Conservation (phyloP, 1,140 invertebrate species). For the Macrocentrus cingulum region DNA sequence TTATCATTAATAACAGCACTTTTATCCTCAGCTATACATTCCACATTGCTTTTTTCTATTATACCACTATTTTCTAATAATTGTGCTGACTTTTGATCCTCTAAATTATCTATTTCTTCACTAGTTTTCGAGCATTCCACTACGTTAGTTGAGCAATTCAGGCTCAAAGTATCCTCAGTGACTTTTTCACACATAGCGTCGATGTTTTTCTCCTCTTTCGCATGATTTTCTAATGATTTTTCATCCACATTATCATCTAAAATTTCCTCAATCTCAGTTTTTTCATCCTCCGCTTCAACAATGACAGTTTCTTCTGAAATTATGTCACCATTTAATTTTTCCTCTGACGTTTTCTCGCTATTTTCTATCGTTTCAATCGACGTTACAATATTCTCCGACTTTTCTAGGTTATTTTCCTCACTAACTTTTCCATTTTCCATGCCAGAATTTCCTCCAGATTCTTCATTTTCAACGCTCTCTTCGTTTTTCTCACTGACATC, state of each 20-base stretch:
- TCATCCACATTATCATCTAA: slow-evolving; percentile 26
- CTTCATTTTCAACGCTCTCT: not conserved
- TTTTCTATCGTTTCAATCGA: too few species aligned
- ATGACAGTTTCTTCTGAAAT: slow-evolving; percentile 5
- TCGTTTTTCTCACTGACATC: not conserved
- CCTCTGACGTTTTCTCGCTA: not conserved
- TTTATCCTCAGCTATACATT: slow-evolving; percentile 38
- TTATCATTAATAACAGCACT: slow-evolving; percentile 44
- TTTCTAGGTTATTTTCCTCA: too few species aligned
- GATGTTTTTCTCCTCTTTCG: slow-evolving; percentile 20
- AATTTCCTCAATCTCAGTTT: not conserved
- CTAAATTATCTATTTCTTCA: slow-evolving; percentile 40
- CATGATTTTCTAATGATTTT: slow-evolving; percentile 9
- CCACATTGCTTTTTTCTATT: slow-evolving; percentile 38
- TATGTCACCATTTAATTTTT: not conserved
- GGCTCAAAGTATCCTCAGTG: slow-evolving; percentile 34
- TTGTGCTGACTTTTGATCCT: slow-evolving; percentile 29
- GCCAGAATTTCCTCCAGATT: not conserved
- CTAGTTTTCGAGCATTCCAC: slow-evolving; percentile 36
- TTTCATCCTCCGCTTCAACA: slow-evolving; percentile 20
- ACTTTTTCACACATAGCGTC: slow-evolving; percentile 26
- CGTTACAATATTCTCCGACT: not conserved
- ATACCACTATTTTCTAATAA: slow-evolving; percentile 35
- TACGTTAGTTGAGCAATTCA: slow-evolving; percentile 56
- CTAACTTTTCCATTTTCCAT: too few species aligned